These are phyloP conservation scores for Hestina assimilis DNA, from an alignment of 1,140 invertebrate genomes.

Conservation along the genomic window DNA sequence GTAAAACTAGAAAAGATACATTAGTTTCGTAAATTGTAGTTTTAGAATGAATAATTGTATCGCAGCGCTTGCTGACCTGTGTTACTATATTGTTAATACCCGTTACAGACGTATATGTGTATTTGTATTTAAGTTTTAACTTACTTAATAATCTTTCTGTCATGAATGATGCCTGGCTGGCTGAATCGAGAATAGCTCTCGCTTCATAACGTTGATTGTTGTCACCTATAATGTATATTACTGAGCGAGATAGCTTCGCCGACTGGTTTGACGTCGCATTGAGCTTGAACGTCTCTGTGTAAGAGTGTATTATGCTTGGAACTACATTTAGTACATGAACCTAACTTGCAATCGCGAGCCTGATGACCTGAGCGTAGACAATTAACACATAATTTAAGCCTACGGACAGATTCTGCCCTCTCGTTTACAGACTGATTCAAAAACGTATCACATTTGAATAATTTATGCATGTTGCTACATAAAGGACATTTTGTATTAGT, in stretches of 20 bases:
- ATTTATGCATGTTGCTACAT: background rate
- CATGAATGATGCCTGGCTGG: constrained; percentile 21
- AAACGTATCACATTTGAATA: constrained; percentile 5
- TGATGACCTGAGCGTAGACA: constrained; percentile 4
- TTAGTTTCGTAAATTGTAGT: background rate
- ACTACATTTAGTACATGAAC: constrained; percentile 3
- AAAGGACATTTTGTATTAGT: constrained; percentile 7
- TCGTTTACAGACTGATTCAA: constrained; percentile 1
- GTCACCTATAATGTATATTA: constrained; percentile 4
- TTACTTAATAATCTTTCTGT: background rate
- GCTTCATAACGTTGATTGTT: constrained; percentile 15
- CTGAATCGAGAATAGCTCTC: constrained; percentile 20
- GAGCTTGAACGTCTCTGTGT: background rate
- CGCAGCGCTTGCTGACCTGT: constrained; percentile 2
- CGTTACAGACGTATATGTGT: background rate
- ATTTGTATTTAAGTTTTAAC: background rate
- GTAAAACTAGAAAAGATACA: background rate
- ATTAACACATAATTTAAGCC: constrained; percentile 5
- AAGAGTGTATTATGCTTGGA: background rate
- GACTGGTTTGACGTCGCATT: background rate
- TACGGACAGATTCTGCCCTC: constrained; percentile 1
- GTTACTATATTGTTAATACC: constrained; percentile 8
- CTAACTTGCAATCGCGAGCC: background rate
- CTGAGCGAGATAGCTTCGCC: background rate
- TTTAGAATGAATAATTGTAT: background rate